Base-by-base conservation (phyloP, 2,888 invertebrate genomes). In the Dorcus parallelipipedus region DNA sequence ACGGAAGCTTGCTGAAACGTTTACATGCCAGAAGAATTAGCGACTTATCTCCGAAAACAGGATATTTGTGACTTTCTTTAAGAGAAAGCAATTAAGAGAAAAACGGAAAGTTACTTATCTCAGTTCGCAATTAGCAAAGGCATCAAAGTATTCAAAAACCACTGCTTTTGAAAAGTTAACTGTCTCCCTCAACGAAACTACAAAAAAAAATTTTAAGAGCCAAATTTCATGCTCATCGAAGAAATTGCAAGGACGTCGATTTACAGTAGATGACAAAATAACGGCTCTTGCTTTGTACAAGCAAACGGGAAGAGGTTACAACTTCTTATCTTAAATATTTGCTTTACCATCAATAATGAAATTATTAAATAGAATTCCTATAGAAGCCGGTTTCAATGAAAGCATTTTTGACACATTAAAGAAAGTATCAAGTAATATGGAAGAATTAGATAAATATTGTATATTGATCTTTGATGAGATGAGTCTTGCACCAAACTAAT, bases 381-480 rank as follows among this genome's bases (percentile, higher is more conserved):
- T 39, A 38, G 10, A 10, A 6, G 33, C 39, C 9, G 10, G 50
- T 6, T 9, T 50, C 2, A 50, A 50, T n/a, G 38, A 50, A 38
- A n/a, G 10, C 17, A 7, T 50, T 38, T 9, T 14, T 17, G 17
- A 40, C 4, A 40, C 9, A 9, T 20, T 20, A 5, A 41, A 41
- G 17, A 9, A 8, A 40, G 26, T 52, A 8, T 20, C 26, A 6
- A 9, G 17, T 5, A 41, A 7, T 6, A 41, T 41, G 41, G 41
- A 41, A 9, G 8, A n/a, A 10, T 8, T 40, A 5, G 40, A 40
- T 8, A 52, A 9, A 41, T 40, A 17, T 8, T 52, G 52, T n/a
- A 3, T 52, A 14, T 6, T 52, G 7, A 41, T 20, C 9, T 52
- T 52, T 20, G 52, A 52, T 52, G 52, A 52, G 41, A 52, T 52